A percentile compares a stretch with the other conserved stretches of the same genome.
phyloP scores from a whole-genome alignment of 2,888 invertebrate genomes.

The Drosophila lacicola region DNA sequence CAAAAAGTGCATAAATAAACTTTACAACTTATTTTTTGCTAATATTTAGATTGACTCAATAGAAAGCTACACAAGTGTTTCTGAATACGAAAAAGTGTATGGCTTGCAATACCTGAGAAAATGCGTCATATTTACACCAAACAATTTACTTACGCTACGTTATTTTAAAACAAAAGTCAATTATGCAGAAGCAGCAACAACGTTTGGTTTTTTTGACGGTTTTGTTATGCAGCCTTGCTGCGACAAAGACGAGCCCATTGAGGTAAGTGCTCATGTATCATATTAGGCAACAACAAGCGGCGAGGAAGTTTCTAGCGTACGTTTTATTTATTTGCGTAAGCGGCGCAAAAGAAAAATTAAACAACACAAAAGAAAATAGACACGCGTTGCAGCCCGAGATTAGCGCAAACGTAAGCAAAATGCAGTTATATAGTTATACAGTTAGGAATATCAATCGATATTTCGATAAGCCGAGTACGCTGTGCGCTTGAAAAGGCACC shows the following conservation, averaged over 20 bases:
- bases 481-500: slow-evolving; percentile 29
- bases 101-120: slow-evolving; percentile 6
- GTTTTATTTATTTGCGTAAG: neutral
- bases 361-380: slow-evolving; percentile 11
- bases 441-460: slow-evolving; percentile 44
- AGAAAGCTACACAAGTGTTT: slow-evolving; percentile 5
- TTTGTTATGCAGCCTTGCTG: slow-evolving; percentile 32
- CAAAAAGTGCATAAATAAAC: slow-evolving; percentile 33
- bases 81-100: slow-evolving; percentile 4
- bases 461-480: slow-evolving; percentile 16
- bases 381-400: neutral
- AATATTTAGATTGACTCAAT: slow-evolving; percentile 11
- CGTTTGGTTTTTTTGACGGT: slow-evolving; percentile 18
- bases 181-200: slow-evolving; percentile 47
- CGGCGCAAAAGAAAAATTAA: slow-evolving; percentile 3
- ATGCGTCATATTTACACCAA: slow-evolving; percentile 36
- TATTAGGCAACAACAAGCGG: slow-evolving; percentile 3
- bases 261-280: slow-evolving; percentile 35
- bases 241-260: slow-evolving; percentile 31
- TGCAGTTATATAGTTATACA: neutral
- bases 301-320: slow-evolving; percentile 33
- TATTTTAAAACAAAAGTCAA: slow-evolving; percentile 41
- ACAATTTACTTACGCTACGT: slow-evolving; percentile 26
- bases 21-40: slow-evolving; percentile 18
- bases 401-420: slow-evolving; percentile 11